phyloP scores from a whole-genome alignment of 2,888 invertebrate species.

The Patella pellucida region DNA sequence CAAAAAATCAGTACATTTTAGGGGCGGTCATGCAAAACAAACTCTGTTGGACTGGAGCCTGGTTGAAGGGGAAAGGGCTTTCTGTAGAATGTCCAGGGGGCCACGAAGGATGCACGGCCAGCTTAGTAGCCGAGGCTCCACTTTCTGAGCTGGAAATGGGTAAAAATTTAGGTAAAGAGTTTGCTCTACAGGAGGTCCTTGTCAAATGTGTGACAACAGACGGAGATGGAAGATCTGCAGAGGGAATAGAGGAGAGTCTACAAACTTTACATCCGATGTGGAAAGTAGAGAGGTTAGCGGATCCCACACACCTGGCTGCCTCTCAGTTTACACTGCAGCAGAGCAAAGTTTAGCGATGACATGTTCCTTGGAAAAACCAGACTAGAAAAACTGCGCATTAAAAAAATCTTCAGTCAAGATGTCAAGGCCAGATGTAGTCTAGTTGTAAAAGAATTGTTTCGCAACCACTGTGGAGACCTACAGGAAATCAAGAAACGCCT shows the following conservation, averaged over 20 bases:
- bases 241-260: background rate
- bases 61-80: slow-evolving; percentile 21
- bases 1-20: slow-evolving; percentile 13
- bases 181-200: background rate
- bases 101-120: slow-evolving; percentile 24
- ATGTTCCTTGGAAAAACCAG: background rate
- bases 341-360: background rate
- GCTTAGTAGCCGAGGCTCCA: background rate
- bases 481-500: background rate
- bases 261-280: background rate
- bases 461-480: too few species aligned
- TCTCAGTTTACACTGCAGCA: background rate
- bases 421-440: background rate
- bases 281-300: background rate
- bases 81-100: slow-evolving; percentile 23
- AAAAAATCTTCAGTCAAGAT: background rate
- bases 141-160: slow-evolving; percentile 12
- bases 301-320: background rate
- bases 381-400: background rate
- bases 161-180: background rate
- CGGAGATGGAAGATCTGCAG: background rate
- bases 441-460: background rate
- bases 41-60: slow-evolving; percentile 24
- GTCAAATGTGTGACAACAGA: background rate
- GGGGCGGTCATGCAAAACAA: slow-evolving; percentile 11